Evolutionary conservation across 2,113 vertebrate genomes (phyloP).

Genomic region (Oreochromis niloticus): DNA sequence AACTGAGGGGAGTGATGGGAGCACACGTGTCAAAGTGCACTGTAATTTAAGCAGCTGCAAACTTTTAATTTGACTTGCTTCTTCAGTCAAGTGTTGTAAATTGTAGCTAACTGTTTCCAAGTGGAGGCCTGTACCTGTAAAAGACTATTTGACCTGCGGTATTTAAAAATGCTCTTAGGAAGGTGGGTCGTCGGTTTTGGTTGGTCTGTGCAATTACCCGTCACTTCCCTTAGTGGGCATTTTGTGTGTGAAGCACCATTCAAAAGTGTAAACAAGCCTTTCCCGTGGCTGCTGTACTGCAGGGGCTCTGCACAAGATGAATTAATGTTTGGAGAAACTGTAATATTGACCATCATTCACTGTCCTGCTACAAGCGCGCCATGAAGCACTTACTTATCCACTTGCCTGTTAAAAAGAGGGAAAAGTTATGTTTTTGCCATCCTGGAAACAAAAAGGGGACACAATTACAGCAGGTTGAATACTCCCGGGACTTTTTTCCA

Average conservation of each 20-base stretch:
- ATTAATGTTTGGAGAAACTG: background rate
- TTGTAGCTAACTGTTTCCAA: background rate
- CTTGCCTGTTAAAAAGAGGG: background rate
- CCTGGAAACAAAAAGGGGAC: background rate
- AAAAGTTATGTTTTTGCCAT: background rate
- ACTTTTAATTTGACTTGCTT: constrained; percentile 11
- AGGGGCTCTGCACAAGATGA: background rate
- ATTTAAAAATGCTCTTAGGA: background rate
- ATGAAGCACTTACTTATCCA: background rate
- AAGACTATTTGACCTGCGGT: constrained; percentile 8
- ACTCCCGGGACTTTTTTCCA: background rate
- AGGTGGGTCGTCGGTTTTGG: background rate
- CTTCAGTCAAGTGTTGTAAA: constrained; percentile 2
- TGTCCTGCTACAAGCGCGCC: background rate
- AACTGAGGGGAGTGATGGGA: background rate
- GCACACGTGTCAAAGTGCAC: constrained; percentile 6
- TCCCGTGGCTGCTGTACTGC: background rate
- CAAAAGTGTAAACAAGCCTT: background rate
- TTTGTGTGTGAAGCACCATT: background rate
- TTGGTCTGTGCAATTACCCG: background rate
- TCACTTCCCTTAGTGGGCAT: background rate
- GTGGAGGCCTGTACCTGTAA: background rate
- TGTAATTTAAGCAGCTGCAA: background rate
- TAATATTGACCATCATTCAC: constrained; percentile 15
- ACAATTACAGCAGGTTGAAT: background rate